These are phyloP conservation scores for Lycia hirtaria DNA, from an alignment of 2,888 invertebrate species.

Conservation along the genomic window DNA sequence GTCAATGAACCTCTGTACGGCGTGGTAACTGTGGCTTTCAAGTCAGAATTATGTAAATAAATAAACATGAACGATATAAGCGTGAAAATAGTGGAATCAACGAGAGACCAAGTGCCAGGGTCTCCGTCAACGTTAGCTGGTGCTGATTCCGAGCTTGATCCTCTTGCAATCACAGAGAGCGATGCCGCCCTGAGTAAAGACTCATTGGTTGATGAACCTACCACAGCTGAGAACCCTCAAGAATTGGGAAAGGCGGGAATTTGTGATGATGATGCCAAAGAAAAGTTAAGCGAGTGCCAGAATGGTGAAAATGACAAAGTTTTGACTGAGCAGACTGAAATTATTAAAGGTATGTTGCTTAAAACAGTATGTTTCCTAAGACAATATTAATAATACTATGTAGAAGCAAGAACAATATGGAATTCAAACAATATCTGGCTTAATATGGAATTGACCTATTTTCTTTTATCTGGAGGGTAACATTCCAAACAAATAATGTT, in stretches of 20 bases:
- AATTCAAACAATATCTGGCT: no score
- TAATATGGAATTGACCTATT: no score
- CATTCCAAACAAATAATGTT: no score
- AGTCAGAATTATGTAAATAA: conserved; percentile 83
- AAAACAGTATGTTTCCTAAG: not conserved
- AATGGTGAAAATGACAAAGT: conserved; percentile 55
- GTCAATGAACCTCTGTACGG: conserved; percentile 75
- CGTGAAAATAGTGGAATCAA: conserved; percentile 78
- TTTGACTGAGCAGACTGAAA: conserved; percentile 49
- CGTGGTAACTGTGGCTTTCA: conserved; percentile 77
- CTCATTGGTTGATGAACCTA: conserved; percentile 46
- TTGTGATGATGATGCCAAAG: conserved; percentile 84
- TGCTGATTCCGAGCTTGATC: conserved; percentile 72
- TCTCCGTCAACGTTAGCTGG: conserved; percentile 59
- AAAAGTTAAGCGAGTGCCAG: conserved; percentile 62
- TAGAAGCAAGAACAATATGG: no score
- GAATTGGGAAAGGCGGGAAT: conserved; percentile 58
- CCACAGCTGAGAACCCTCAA: conserved; percentile 39
- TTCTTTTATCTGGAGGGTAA: no score
- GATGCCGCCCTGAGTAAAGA: conserved; percentile 54
- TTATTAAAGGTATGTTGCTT: conserved; percentile 52
- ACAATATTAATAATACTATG: not conserved
- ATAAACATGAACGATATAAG: conserved; percentile 85
- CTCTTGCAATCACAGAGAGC: conserved; percentile 68
- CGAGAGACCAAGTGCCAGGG: conserved; percentile 66